These are phyloP conservation scores for Leptopterna dolabrata DNA, from an alignment of 2,888 invertebrate species.

Conservation along the genomic window DNA sequence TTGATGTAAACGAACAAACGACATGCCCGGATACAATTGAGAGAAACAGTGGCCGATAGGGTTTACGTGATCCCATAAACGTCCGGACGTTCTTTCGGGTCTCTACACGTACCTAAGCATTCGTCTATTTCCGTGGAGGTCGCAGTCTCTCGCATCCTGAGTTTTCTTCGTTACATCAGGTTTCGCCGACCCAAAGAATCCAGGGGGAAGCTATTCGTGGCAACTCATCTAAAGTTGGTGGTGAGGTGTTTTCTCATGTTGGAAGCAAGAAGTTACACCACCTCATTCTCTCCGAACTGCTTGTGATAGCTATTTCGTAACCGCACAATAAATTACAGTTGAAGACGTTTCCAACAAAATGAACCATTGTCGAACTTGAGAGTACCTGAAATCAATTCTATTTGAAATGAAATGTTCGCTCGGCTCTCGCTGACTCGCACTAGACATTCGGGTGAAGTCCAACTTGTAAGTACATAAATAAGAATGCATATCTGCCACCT, in stretches of 20 bases:
- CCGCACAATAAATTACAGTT: no score
- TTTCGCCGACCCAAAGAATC: neutral
- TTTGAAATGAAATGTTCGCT: no score
- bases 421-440: no score
- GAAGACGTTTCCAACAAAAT: no score
- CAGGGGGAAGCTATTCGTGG: neutral
- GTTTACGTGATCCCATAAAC: neutral
- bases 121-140: neutral
- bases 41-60: no score
- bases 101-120: neutral
- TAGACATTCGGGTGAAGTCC: no score
- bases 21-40: neutral
- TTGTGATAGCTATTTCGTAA: no score
- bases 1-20: neutral
- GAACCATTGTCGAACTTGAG: no score
- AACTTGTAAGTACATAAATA: no score
- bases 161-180: neutral
- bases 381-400: no score
- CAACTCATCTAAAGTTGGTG: neutral
- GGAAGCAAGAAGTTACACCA: neutral
- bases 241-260: neutral
- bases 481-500: no score
- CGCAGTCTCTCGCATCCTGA: neutral
- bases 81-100: neutral
- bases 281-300: neutral